These are phyloP conservation scores for Calcarius lapponicus DNA, from an alignment of 2,797 vertebrate genomes.

Conservation along the genomic window DNA sequence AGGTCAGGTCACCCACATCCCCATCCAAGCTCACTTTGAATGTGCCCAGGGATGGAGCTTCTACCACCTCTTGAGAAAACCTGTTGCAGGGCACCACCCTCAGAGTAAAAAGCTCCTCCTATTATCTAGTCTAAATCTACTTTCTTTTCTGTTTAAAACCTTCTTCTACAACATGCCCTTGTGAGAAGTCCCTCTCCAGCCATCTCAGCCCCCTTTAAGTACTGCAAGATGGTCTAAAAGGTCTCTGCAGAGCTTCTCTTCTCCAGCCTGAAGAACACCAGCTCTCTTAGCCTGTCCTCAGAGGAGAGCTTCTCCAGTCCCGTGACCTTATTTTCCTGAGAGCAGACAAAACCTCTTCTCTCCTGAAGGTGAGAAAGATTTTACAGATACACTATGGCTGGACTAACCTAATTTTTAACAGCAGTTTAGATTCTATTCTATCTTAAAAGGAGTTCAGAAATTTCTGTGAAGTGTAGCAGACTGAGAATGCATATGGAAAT, in stretches of 20 bases:
- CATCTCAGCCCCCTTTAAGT: not conserved
- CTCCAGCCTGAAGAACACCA: not conserved
- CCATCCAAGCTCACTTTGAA: not conserved
- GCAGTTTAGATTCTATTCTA: not conserved
- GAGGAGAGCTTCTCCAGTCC: not conserved
- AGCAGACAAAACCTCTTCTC: not conserved
- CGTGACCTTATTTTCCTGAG: not conserved
- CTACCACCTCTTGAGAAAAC: not conserved
- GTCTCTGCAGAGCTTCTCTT: not conserved
- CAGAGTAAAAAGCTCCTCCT: not conserved
- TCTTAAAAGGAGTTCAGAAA: not conserved
- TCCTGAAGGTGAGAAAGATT: not conserved
- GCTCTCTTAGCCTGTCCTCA: not conserved
- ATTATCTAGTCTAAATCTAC: not conserved
- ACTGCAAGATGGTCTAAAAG: not conserved
- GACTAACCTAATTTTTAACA: not conserved
- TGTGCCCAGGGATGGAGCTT: too few species aligned
- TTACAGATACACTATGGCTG: not conserved
- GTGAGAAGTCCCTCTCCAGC: not conserved
- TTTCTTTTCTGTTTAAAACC: not conserved
- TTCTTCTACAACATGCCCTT: not conserved
- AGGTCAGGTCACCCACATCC: not conserved
- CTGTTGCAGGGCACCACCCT: not conserved
- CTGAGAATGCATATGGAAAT: not conserved
- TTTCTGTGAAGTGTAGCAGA: not conserved